Evolutionary conservation across 2,888 invertebrate species (phyloP), one percentile per base, ranked within the genome.

Genomic region (Hyles lineata): DNA sequence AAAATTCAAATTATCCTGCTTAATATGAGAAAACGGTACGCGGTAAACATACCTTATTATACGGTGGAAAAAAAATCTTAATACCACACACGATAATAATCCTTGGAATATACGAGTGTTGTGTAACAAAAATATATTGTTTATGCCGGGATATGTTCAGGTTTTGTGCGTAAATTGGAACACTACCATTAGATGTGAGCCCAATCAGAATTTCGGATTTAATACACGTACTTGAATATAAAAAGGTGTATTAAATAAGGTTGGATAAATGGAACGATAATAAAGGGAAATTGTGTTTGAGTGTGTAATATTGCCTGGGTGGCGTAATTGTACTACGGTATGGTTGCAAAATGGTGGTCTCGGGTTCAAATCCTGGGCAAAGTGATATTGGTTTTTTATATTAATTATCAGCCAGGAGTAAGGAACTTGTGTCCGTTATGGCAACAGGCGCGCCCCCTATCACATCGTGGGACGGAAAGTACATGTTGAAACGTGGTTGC

Each of bases 31-130:
- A 76, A 79, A 75, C 75, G 70, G 23, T 74, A 71, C 70, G 67
- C 76, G 72, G 62, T 70, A 50, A 43, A 50, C 72, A 63, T 70
- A 74, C 62, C 59, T 67, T 25, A 50, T 67, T 67, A 67, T 67
- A 8, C 67, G 21, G 74, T 61, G 69, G 58, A 62, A n/a, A n/a
- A 32, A 73, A 76, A 71, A 73, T 72, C 73, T 74, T 75, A 75
- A 77, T 72, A 74, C 71, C 72, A 70, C 55, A 76, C 70, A 76
- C 73, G 78, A 78, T 78, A 78, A 78, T 78, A 78, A 76, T 80
- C 78, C 75, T 74, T 79, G 79, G 77, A 79, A 82, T 82, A 78
- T 60, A 67, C 70, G 77, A 77, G 75, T 73, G 55, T n/a, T 55
- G 55, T 55, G 55, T 73, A 29, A 74, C 74, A 59, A 71, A 52